Evolutionary conservation across 1,140 invertebrate genomes (phyloP), one percentile per base, ranked within the genome.

Genomic region (Lepidurus couesii): DNA sequence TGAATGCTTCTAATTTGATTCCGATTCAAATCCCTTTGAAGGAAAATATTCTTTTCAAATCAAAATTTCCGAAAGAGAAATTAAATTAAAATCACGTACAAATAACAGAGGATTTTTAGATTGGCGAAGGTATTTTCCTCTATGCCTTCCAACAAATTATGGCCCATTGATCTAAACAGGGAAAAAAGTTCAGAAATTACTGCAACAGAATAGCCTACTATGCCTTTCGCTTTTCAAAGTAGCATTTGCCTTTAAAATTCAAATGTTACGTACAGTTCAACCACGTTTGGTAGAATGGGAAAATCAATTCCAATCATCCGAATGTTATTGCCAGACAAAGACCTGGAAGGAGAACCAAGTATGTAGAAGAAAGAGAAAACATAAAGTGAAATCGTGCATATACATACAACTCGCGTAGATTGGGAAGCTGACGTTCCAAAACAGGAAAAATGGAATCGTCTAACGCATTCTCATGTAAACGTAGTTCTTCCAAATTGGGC

Each of bases 281-380:
- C 74, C 16, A 78, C 53, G 47, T n/a, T 24, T 44, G 44, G 65
- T 21, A 45, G 44, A 9, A 65, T 44, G 6, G 77, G 65, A 21
- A 78, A 78, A 21, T 44, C 74, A 13, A 44, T 21, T n/a, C 74
- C 74, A 16, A 42, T 11, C 1, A 78, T 43, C 65, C 43, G 53
- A 34, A 78, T 44, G 13, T 74, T 21, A 78, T 78, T 78, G 10
- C 13, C 74, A n/a, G 76, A 79, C 16, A 84, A 77, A 75, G 80
- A 81, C 75, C 83, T 84, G 11, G 78, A 80, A 78, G 47, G 76
- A 47, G 42, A n/a, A 77, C 34, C 42, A 44, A 77, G 13, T 16
- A 8, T 4, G n/a, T 47, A 1, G 45, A 11, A 21, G 34, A 34
- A 34, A 34, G 34, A 34, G 34, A 34, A 34, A 34, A 34, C 34